Evolutionary conservation across 2,888 invertebrate species (phyloP).

Genomic region (Pristionchus arcanus): DNA sequence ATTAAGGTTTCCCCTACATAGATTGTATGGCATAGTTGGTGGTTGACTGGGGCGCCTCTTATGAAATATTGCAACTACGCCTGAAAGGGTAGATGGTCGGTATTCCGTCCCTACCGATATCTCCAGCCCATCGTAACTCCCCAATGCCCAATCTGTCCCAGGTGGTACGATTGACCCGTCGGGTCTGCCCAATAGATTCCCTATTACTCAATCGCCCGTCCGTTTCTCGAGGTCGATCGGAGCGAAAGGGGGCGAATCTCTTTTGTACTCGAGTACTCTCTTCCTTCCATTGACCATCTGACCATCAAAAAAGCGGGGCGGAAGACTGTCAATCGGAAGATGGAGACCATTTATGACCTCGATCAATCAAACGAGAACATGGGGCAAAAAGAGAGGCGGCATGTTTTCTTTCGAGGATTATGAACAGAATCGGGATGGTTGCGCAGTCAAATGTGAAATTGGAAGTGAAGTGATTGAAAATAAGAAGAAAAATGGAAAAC

Average conservation of each 20-base stretch:
- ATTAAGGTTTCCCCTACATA: too few species aligned
- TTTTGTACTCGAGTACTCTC: constrained; percentile 37
- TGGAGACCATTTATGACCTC: background rate
- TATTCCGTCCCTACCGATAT: too few species aligned
- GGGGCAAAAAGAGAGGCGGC: constrained; percentile 2
- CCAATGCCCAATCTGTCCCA: background rate
- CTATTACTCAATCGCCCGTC: constrained; percentile 40
- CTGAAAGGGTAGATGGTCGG: too few species aligned
- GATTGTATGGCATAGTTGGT: too few species aligned
- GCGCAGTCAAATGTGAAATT: background rate
- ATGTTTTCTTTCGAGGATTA: background rate
- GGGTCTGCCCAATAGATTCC: background rate
- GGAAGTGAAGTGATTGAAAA: background rate
- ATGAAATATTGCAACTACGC: too few species aligned
- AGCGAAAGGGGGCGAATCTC: too few species aligned
- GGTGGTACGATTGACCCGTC: constrained; percentile 22
- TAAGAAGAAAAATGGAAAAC: background rate
- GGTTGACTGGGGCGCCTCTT: too few species aligned
- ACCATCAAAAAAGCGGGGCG: constrained; percentile 23
- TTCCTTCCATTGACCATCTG: constrained; percentile 19
- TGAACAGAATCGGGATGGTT: background rate
- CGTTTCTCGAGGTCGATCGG: constrained; percentile 11
- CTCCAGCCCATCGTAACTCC: background rate
- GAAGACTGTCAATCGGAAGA: constrained; percentile 24
- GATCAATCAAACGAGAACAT: constrained; percentile 34